phyloP scores from a whole-genome alignment of 1,140 invertebrate species.

The Druon quercuslanigerum region DNA sequence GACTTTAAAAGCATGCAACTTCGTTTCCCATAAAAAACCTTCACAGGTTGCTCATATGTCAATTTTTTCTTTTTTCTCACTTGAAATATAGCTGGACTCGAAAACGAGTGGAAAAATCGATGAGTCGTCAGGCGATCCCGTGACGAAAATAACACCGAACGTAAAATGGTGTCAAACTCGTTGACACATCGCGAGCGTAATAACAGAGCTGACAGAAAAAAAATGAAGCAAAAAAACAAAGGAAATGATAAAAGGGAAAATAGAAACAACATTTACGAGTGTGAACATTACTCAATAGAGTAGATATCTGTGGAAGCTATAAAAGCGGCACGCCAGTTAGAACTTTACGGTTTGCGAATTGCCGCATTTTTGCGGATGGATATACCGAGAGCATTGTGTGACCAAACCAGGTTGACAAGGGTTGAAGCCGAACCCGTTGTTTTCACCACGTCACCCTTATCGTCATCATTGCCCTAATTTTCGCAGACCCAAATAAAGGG shows the following conservation, averaged over 20 bases:
- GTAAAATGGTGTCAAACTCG: neutral
- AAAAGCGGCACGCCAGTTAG: neutral
- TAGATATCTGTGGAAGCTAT: constrained; percentile 13
- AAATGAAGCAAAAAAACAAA: neutral
- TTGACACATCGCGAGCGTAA: constrained; percentile 20
- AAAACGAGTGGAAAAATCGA: neutral
- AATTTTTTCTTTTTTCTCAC: neutral
- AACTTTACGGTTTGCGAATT: constrained; percentile 45
- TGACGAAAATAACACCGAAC: constrained; percentile 9
- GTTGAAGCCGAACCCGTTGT: constrained; percentile 51
- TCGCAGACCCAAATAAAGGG: constrained; percentile 58
- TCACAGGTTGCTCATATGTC: constrained; percentile 27
- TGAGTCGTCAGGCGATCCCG: neutral
- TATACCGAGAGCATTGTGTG: constrained; percentile 40
- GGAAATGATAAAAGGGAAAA: neutral
- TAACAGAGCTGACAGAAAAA: constrained; percentile 6
- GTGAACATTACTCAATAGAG: constrained; percentile 12
- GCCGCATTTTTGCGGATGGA: constrained; percentile 48
- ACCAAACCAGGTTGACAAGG: constrained; percentile 51
- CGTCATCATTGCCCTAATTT: constrained; percentile 62
- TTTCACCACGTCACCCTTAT: constrained; percentile 61
- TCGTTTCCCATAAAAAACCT: constrained; percentile 20
- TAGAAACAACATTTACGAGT: constrained; percentile 11
- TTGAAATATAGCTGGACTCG: neutral
- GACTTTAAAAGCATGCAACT: constrained; percentile 15